phyloP scores from a whole-genome alignment of 2,888 invertebrate genomes.

The Zygogramma bicolorata region DNA sequence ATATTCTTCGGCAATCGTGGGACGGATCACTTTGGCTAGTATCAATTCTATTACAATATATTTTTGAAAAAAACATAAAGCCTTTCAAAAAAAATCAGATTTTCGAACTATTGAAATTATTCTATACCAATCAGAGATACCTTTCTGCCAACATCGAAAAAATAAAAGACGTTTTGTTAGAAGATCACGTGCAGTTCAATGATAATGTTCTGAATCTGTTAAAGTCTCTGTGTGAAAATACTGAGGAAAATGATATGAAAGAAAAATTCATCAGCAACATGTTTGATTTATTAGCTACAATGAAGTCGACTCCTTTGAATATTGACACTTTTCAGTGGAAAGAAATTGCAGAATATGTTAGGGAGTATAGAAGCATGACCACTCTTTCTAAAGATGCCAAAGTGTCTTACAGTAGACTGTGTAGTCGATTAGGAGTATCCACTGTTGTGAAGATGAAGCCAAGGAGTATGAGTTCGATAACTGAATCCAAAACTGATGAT shows the following conservation, averaged over 20 bases:
- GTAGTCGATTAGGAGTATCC: conserved; percentile 63
- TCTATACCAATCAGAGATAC: conserved; percentile 73
- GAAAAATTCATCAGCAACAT: conserved; percentile 72
- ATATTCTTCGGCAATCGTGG: conserved; percentile 76
- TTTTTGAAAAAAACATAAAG: conserved; percentile 73
- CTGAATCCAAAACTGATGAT: conserved; percentile 45
- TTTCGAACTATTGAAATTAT: conserved; percentile 74
- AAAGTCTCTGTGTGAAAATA: conserved; percentile 58
- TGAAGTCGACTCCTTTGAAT: conserved; percentile 66
- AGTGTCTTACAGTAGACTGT: conserved; percentile 67
- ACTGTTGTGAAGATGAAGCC: conserved; percentile 58
- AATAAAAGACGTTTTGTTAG: conserved; percentile 56
- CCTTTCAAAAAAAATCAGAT: conserved; percentile 78
- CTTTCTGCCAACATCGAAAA: conserved; percentile 61
- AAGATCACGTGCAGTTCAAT: conserved; percentile 69
- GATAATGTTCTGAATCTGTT: conserved; percentile 65
- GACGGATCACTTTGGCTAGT: conserved; percentile 73
- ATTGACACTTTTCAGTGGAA: conserved; percentile 65
- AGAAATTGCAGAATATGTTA: conserved; percentile 61
- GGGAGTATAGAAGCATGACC: conserved; percentile 61
- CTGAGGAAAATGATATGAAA: conserved; percentile 66
- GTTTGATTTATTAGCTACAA: conserved; percentile 69
- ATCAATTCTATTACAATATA: conserved; percentile 71
- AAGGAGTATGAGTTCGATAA: conserved; percentile 49
- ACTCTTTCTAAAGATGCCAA: conserved; percentile 66